Percentiles rank a stretch among this genome's conserved stretches.
Evolutionary conservation across 2,797 vertebrate species (phyloP).

Genomic region (Labroides dimidiatus): DNA sequence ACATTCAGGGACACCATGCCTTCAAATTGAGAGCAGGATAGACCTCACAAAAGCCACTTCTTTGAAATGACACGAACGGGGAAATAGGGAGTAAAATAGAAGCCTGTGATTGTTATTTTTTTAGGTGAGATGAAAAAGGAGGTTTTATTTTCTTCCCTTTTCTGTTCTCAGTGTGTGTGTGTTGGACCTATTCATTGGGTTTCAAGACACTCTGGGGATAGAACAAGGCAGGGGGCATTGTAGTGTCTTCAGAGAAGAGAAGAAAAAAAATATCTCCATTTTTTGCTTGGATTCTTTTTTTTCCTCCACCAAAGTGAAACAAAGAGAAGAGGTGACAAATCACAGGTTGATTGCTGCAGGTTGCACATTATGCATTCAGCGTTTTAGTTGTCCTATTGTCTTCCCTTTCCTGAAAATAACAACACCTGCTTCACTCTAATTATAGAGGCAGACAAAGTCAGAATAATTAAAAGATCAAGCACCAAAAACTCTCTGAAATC

Average conservation of each 20-base stretch:
- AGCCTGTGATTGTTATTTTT: constrained; percentile 26
- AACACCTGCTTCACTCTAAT: constrained; percentile 26
- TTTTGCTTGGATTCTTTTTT: constrained; percentile 25
- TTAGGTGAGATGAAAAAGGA: constrained; percentile 36
- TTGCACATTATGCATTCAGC: constrained; percentile 29
- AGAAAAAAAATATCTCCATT: constrained; percentile 29
- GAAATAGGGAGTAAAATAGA: constrained; percentile 45
- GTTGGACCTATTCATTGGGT: constrained; percentile 38
- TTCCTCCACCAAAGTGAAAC: constrained; percentile 24
- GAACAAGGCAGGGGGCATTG: constrained; percentile 43
- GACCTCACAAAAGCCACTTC: constrained; percentile 43
- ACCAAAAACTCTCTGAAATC: constrained; percentile 1
- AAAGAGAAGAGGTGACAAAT: constrained; percentile 15
- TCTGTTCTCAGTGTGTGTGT: constrained; percentile 16
- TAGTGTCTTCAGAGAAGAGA: constrained; percentile 37
- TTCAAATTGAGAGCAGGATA: constrained; percentile 21
- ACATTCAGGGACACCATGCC: constrained; percentile 21
- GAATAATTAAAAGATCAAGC: constrained; percentile 16
- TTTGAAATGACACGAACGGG: constrained; percentile 35
- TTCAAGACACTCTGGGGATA: constrained; percentile 40
- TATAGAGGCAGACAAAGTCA: constrained; percentile 20
- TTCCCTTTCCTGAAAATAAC: constrained; percentile 18
- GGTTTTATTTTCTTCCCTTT: neutral
- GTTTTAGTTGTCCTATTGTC: constrained; percentile 6
- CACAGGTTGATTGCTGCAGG: constrained; percentile 11